Evolutionary conservation across 2,113 vertebrate species (phyloP), one percentile per base, ranked within the genome.

Genomic region (Mola mola): DNA sequence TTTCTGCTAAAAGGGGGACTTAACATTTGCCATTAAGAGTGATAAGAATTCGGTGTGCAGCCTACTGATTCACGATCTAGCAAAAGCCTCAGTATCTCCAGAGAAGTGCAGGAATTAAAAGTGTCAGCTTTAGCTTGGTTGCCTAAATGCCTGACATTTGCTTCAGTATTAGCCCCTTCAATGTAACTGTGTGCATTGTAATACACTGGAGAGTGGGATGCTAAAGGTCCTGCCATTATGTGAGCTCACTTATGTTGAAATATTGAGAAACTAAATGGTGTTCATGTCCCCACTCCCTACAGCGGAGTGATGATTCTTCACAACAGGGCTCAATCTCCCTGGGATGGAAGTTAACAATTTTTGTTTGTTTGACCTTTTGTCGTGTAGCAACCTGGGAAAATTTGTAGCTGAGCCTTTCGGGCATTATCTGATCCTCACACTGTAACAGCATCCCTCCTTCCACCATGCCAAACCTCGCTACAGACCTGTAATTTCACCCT

Each of bases 401-500:
- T 43, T 60, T 78, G 51, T 58, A 50, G 55, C 59, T 17, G 40
- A 43, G 43, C 48, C 29, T 82, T 56, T 51, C 79, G 22, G 22
- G 40, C 44, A 64, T 59, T 56, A 80, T 72, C 41, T 17, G 66
- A 75, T 80, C 44, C 68, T 56, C 26, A 38, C 33, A 47, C 20
- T 66, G 69, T 72, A 85, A 87, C 77, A 44, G 46, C 72, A 78
- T 72, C 75, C 53, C 15, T 65, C 21, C 22, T 16, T 20, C 13
- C 26, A n/a, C 71, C 69, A 56, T 26, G 15, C 36, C 44, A 33
- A 48, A 71, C 66, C 63, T 34, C 60, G 73, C 57, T 59, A 34
- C 74, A 49, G 67, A 82, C 76, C 63, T 86, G 75, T 80, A 75
- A 80, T 81, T 87, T 46, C 80, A 86, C 58, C 58, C 75, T 36